Percentiles rank a stretch among this genome's conserved stretches.
Conservation (phyloP, 2,113 vertebrate genomes). For the Felis catus region DNA sequence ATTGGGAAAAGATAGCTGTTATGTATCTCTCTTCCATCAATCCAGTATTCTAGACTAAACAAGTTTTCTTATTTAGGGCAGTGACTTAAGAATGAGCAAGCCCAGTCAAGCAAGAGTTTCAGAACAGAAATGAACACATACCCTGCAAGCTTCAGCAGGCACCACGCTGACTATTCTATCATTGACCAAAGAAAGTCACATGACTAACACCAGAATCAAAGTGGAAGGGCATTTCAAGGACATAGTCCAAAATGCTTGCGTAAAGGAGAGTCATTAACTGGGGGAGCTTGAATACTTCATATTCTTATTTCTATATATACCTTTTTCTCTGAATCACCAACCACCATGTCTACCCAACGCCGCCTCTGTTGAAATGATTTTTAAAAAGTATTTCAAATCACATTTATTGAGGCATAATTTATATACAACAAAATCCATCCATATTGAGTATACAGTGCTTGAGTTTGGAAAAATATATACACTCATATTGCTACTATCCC, state of each 20-base stretch:
- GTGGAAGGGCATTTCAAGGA: background rate
- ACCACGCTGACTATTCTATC: background rate
- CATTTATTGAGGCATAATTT: background rate
- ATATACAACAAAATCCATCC: background rate
- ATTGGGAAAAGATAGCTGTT: background rate
- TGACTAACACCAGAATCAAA: background rate
- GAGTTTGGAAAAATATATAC: background rate
- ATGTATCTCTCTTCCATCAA: background rate
- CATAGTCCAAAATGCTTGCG: background rate
- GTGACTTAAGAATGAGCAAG: background rate
- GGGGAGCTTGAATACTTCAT: background rate
- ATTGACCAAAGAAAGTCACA: background rate
- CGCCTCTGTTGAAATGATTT: background rate
- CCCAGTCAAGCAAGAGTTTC: background rate
- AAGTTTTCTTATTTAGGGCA: background rate
- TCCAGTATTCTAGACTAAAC: background rate
- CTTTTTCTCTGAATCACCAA: background rate
- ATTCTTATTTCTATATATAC: background rate
- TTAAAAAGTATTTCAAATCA: background rate
- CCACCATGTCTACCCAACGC: background rate
- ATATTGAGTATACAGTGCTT: background rate
- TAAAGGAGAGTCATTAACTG: too few relatives aligned
- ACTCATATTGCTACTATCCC: background rate
- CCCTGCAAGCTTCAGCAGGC: background rate
- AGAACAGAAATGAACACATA: background rate